These are phyloP conservation scores for Protonemura montana DNA, from an alignment of 2,888 invertebrate genomes.

Conservation along the genomic window DNA sequence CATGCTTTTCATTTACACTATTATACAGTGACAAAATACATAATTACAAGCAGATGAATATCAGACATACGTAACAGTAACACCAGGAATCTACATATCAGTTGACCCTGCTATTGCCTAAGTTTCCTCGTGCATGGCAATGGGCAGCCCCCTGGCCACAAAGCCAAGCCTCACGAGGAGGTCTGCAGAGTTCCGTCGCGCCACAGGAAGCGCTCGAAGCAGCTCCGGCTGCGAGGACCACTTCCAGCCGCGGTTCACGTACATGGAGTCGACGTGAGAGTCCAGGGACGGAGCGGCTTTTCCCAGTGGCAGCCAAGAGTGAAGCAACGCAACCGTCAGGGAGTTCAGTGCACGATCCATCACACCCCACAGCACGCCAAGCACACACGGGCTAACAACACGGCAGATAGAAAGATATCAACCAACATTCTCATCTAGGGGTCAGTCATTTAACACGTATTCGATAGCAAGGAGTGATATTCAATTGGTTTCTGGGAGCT, in stretches of 20 bases:
- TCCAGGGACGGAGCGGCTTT: neutral
- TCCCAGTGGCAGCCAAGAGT: neutral
- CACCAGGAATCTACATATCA: too few relatives aligned
- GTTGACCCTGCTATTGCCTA: too few relatives aligned
- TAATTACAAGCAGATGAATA: too few relatives aligned
- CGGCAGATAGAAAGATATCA: neutral
- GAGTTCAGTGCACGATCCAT: neutral
- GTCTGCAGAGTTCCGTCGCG: neutral
- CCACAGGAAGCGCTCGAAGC: neutral
- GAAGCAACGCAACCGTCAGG: neutral
- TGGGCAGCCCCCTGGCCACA: neutral
- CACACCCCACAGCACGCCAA: neutral
- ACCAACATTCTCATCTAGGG: too few relatives aligned
- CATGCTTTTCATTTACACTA: too few relatives aligned
- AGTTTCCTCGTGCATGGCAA: too few relatives aligned
- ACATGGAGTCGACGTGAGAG: neutral
- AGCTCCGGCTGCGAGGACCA: neutral
- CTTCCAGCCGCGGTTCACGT: neutral
- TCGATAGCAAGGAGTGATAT: too few relatives aligned
- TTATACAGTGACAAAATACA: too few relatives aligned
- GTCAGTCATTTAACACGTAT: too few relatives aligned
- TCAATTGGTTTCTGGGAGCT: too few relatives aligned
- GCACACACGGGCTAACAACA: neutral
- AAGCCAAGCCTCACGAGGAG: neutral
- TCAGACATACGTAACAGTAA: too few relatives aligned